Conservation (phyloP, 2,797 vertebrate genomes). For the Brachyalestes nurse region DNA sequence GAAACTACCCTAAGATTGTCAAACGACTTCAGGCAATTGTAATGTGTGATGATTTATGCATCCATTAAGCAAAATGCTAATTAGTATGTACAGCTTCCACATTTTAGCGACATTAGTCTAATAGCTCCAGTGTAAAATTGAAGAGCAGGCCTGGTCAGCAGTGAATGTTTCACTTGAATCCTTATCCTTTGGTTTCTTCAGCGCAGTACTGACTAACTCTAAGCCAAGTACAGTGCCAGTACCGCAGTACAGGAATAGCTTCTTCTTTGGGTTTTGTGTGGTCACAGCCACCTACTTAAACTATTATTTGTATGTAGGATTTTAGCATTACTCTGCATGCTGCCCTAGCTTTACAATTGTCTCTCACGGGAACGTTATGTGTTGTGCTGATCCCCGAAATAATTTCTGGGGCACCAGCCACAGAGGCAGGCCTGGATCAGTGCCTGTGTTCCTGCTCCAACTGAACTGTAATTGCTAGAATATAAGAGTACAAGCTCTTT, state of each 20-base stretch:
- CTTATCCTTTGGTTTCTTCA: neutral
- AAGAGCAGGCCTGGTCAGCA: too few species aligned
- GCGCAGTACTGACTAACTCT: neutral
- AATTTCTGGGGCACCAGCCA: neutral
- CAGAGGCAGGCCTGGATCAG: neutral
- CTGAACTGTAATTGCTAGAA: neutral
- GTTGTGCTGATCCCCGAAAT: constrained; percentile 21
- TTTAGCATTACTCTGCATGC: constrained; percentile 18
- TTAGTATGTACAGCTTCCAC: neutral
- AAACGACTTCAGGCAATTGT: too few species aligned
- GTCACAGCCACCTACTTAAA: constrained; percentile 1
- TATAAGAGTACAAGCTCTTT: neutral
- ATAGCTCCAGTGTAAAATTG: too few species aligned
- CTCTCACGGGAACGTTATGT: constrained; percentile 14
- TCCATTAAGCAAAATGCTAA: too few species aligned
- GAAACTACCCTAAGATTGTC: too few species aligned
- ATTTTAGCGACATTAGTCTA: too few species aligned
- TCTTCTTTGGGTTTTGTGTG: constrained; percentile 7
- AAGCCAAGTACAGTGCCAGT: neutral
- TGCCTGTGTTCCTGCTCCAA: constrained; percentile 2
- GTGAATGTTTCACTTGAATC: neutral
- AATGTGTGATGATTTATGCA: neutral
- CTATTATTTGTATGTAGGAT: constrained; percentile 27
- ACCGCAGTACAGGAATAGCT: neutral
- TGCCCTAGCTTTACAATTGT: constrained; percentile 7